phyloP scores from a whole-genome alignment of 2,113 vertebrate species.

The Epinephelus fuscoguttatus region DNA sequence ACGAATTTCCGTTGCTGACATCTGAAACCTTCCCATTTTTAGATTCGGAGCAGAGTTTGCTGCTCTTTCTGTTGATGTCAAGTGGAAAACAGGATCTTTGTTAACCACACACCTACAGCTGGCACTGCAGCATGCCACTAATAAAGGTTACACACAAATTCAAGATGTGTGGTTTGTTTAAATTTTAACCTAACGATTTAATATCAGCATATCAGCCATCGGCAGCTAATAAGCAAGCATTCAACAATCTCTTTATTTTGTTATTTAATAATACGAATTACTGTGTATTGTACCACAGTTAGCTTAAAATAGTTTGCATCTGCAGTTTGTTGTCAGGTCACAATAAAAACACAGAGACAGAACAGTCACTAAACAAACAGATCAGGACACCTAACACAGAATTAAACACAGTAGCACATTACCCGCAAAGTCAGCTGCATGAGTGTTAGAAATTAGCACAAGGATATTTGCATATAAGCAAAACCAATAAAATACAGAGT shows the following conservation, averaged over 20 bases:
- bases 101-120: conserved; percentile 9
- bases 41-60: neutral
- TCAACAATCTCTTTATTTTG: neutral
- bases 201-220: too few species aligned
- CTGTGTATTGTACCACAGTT: neutral
- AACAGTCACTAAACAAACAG: neutral
- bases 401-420: neutral
- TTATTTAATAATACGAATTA: neutral
- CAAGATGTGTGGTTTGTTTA: neutral
- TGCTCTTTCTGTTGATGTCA: conserved; percentile 34
- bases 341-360: neutral
- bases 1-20: neutral
- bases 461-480: neutral
- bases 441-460: neutral
- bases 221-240: neutral
- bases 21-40: conserved; percentile 18
- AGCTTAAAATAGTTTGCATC: too few species aligned
- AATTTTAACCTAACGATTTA: too few species aligned
- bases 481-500: neutral
- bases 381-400: neutral
- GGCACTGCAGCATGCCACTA: neutral
- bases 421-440: neutral
- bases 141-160: neutral
- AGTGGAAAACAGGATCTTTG: conserved; percentile 39
- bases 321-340: neutral